Base-by-base conservation (phyloP, 2,113 vertebrate genomes). In the Carlito syrichta region DNA sequence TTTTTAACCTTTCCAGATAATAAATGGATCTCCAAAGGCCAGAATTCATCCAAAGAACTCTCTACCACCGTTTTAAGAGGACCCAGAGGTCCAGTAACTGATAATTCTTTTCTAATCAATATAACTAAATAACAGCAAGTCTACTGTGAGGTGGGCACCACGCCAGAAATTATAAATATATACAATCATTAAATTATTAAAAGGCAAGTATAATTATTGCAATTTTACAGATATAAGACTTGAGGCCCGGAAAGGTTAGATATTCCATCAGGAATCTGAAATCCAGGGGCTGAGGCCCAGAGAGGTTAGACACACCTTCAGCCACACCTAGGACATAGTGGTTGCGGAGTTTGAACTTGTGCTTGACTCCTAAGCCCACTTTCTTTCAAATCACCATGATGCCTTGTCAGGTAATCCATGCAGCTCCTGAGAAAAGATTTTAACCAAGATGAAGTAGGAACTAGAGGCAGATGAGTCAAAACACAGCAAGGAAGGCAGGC, bases 81-180 rank as follows among this genome's bases (percentile, higher is more conserved):
- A 86, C 95, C 81, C 92, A 82, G 62, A 86, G 94, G 88, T 30
- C 77, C 43, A 52, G 82, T 88, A 86, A 92, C 58, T 20, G 60
- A 45, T 66, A 93, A 89, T 4, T n/a, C 58, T 81, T 96, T 90
- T 73, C 82, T 91, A 96, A 97, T 95, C 94, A 89, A 94, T 96
- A n/a, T 35, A 78, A 95, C 85, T 92, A 93, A 79, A 68, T 56
- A 96, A 84, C 40, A 86, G 83, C 77, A 86, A 74, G 66, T 78
- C 81, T 63, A n/a, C 54, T 25, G 22, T 32, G 74, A 95, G 58
- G 71, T 13, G 5, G 97, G 94, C 94, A 77, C 83, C 58, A n/a
- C 8, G 83, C 97, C 96, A 97, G 60, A 43, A 52, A 56, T 78
- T 86, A 16, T 66, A 84, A 89, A 93, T 27, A 77, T 13, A 22